These are phyloP conservation scores for Ondatra zibethicus DNA, from an alignment of 2,113 vertebrate genomes.

Conservation along the genomic window DNA sequence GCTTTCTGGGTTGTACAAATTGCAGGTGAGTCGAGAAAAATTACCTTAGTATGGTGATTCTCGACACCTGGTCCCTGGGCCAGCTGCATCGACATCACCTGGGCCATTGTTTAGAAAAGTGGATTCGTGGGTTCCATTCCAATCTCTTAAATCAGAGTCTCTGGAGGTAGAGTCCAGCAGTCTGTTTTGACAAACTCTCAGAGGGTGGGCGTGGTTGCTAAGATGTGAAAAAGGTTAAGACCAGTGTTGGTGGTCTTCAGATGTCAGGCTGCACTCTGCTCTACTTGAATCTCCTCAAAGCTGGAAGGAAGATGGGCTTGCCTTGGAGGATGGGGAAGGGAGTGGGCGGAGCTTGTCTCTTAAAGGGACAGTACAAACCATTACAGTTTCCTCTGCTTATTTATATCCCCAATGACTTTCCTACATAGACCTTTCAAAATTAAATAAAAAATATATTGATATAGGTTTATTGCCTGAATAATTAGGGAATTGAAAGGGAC, in stretches of 20 bases:
- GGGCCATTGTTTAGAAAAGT: background rate
- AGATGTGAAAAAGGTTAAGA: background rate
- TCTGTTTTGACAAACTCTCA: background rate
- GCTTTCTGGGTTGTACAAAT: conserved; percentile 3
- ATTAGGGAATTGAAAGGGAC: background rate
- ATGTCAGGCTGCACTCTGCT: too few relatives aligned
- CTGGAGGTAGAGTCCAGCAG: background rate
- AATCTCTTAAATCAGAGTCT: background rate
- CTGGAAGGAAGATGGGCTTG: too few relatives aligned
- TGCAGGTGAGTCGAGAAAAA: background rate
- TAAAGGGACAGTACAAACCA: too few relatives aligned
- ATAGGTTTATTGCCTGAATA: background rate
- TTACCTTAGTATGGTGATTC: background rate
- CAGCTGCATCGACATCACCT: background rate
- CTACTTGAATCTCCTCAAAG: background rate
- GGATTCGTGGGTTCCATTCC: background rate
- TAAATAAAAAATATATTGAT: conserved; percentile 21
- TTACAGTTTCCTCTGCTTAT: background rate
- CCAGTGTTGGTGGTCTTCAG: background rate
- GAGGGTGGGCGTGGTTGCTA: background rate
- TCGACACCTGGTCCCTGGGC: background rate
- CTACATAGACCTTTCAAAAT: background rate
- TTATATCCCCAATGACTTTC: background rate
- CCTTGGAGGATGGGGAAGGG: too few relatives aligned
- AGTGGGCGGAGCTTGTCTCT: too few relatives aligned